Percentiles rank a stretch among this genome's conserved stretches.
phyloP scores from a whole-genome alignment of 2,113 vertebrate species.

The Malurus cyaneus region DNA sequence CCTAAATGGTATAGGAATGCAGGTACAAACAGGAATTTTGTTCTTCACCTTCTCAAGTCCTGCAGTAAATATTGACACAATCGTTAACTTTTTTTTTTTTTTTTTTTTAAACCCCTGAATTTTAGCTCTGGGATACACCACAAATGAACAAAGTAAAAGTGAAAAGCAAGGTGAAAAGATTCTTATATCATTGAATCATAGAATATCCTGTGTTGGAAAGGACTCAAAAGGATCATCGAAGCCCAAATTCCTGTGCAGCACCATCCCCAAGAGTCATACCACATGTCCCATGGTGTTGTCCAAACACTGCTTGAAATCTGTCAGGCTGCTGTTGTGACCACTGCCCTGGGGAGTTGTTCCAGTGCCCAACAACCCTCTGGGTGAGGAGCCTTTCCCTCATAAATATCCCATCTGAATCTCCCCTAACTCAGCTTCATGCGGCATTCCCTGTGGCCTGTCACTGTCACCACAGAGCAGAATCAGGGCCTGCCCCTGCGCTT shows the following conservation, averaged over 20 bases:
- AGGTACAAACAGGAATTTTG: background rate
- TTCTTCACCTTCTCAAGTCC: background rate
- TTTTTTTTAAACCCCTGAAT: background rate
- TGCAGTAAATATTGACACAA: background rate
- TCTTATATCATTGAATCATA: too few relatives aligned
- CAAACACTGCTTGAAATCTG: background rate
- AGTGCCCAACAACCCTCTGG: too few relatives aligned
- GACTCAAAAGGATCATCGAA: background rate
- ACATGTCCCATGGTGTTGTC: too few relatives aligned
- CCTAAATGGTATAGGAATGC: background rate
- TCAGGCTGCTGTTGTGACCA: background rate
- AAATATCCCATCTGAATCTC: background rate
- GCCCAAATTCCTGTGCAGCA: background rate
- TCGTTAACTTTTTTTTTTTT: rapidly evolving
- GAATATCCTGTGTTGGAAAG: background rate
- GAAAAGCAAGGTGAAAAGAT: background rate
- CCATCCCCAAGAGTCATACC: background rate
- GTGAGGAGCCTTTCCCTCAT: background rate
- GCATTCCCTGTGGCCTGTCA: background rate
- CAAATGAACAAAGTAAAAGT: background rate
- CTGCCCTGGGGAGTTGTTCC: background rate
- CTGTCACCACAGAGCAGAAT: background rate
- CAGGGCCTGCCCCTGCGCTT: background rate
- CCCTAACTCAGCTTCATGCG: background rate
- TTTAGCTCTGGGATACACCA: background rate